Evolutionary conservation across 2,113 vertebrate genomes (phyloP), one percentile per base, ranked within the genome.

Genomic region (Neolamprologus brichardi): DNA sequence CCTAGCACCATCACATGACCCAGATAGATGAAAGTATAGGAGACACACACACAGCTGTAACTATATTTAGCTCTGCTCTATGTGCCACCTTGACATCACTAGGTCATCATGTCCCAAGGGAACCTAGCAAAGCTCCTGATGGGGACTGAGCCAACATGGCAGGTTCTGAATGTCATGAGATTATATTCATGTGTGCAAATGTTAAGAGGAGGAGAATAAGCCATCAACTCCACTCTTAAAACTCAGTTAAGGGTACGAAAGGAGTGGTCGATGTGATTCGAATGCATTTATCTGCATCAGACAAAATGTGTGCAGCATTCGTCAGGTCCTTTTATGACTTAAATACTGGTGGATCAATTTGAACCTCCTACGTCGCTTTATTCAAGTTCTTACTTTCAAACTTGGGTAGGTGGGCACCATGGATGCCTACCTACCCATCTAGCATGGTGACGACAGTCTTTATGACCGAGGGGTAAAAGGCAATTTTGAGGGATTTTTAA

Each of bases 21-120:
- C 93, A 96, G 88, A 96, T 95, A 94, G 52, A 88, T 52, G 58
- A 88, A 78, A 64, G 52, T 78, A 82, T 87, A 75, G 30, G 23
- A 52, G 28, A 30, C n/a, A 37, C 79, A 58, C 30, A 79, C 44
- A 75, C 32, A 52, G 15, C 46, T 32, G 6, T 8, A 62, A 58
- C 91, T 87, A 91, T 79, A 88, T 93, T 91, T 93, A 92, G 92
- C 88, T 89, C 64, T 46, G 80, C 82, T 81, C 77, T 23, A 82
- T 52, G 88, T 62, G 20, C 75, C 79, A 85, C 84, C 85, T 83
- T 87, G 80, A n/a, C 56, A 49, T 89, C 88, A 87, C 70, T 80
- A 67, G 88, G 91, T 93, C 89, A 88, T 20, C 70, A 56, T 41
- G 58, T 52, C 81, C 82, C 81, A 77, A 18, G 23, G 58, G 82